These are phyloP conservation scores for Fratercula arctica DNA, from an alignment of 2,797 vertebrate genomes.

Conservation along the genomic window DNA sequence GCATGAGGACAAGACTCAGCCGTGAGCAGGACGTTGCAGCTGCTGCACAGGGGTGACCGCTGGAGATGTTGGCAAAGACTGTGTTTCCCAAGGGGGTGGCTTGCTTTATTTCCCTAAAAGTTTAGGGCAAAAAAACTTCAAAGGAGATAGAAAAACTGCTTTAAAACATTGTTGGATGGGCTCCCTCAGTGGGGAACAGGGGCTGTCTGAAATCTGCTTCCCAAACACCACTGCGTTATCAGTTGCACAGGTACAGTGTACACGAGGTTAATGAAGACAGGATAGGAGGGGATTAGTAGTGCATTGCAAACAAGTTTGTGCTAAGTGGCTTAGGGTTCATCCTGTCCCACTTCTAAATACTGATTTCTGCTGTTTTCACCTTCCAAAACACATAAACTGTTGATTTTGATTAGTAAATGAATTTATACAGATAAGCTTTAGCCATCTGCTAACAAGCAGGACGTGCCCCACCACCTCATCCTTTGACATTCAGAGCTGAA, in stretches of 20 bases:
- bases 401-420: conserved; percentile 40
- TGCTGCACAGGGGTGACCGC: accelerated
- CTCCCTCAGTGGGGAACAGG: not conserved
- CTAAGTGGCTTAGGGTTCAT: conserved; percentile 59
- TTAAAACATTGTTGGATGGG: not conserved
- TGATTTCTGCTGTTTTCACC: conserved; percentile 1
- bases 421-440: conserved; percentile 46
- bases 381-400: conserved; percentile 52
- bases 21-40: accelerated
- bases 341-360: conserved; percentile 38
- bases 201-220: conserved; percentile 11
- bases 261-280: not conserved
- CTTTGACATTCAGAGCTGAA: conserved; percentile 40
- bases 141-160: not conserved
- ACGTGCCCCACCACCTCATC: not conserved
- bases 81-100: accelerated
- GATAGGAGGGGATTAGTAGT: conserved; percentile 39
- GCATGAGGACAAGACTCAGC: not conserved
- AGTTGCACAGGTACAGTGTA: conserved; percentile 6
- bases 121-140: not conserved
- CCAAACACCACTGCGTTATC: conserved; percentile 21
- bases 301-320: conserved; percentile 42
- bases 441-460: conserved; percentile 3
- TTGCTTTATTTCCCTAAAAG: conserved; percentile 7
- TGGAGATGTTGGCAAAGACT: not conserved